phyloP scores from a whole-genome alignment of 2,113 vertebrate species.

The Pavo muticus region DNA sequence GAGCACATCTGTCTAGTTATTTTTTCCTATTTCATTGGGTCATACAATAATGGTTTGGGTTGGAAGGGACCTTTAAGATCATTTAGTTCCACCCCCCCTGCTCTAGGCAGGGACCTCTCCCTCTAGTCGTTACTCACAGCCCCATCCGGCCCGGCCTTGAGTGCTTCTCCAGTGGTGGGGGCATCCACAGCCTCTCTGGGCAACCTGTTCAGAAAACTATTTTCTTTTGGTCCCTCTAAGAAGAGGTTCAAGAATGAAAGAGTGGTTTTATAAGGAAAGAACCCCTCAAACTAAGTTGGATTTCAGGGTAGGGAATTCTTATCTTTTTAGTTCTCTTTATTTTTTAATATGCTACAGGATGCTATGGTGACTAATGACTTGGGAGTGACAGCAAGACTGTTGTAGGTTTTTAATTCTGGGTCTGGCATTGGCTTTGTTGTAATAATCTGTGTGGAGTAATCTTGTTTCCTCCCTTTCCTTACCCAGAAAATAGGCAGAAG shows the following conservation, averaged over 20 bases:
- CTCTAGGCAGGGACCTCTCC: no score
- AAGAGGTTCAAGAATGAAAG: background rate
- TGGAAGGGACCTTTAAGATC: no score
- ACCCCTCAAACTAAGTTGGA: background rate
- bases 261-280: background rate
- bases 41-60: no score
- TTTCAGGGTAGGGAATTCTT: background rate
- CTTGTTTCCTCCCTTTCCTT: background rate
- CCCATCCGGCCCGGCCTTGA: no score
- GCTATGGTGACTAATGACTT: background rate
- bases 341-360: background rate
- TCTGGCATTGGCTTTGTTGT: background rate
- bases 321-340: background rate
- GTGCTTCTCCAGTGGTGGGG: no score
- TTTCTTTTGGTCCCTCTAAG: background rate
- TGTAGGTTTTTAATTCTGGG: background rate
- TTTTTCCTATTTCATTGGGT: background rate
- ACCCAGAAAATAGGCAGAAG: background rate
- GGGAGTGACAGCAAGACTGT: background rate
- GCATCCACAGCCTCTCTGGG: no score
- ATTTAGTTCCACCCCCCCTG: no score
- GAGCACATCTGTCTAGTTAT: background rate
- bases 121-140: no score
- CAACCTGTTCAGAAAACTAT: background rate
- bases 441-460: background rate